phyloP scores from a whole-genome alignment of 2,113 vertebrate species.

The Ondatra zibethicus region DNA sequence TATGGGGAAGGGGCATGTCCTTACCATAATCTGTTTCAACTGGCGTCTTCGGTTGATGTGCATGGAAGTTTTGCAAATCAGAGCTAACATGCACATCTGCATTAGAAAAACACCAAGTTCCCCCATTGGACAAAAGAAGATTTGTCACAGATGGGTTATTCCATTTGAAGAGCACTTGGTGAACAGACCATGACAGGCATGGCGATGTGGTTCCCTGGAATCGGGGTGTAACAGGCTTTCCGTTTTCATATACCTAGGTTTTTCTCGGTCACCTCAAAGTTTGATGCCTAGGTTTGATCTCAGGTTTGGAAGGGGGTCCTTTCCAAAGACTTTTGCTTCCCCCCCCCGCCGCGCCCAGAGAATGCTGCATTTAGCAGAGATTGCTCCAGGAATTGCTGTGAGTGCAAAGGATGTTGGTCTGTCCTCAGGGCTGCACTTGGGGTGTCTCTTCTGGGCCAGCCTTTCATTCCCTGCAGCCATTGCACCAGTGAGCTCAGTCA shows the following conservation, averaged over 20 bases:
- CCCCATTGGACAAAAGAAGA: constrained; percentile 6
- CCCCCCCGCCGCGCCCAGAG: too few species aligned
- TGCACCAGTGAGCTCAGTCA: constrained; percentile 25
- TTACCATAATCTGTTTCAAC: constrained; percentile 17
- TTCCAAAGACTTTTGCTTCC: not conserved
- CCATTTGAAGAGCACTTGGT: constrained; percentile 4
- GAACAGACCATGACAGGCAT: constrained; percentile 31
- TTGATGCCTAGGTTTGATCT: constrained; percentile 38
- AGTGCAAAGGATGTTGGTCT: constrained; percentile 60
- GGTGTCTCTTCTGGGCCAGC: constrained; percentile 40
- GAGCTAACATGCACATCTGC: not conserved
- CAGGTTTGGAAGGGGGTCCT: constrained; percentile 44
- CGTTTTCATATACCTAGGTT: constrained; percentile 2
- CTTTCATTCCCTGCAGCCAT: constrained; percentile 41
- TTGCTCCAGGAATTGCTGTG: constrained; percentile 50
- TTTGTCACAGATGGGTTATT: constrained; percentile 58
- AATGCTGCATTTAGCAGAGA: constrained; percentile 40
- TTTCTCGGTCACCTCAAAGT: constrained; percentile 27
- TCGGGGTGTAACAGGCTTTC: not conserved
- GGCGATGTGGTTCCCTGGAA: constrained; percentile 26
- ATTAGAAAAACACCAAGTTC: constrained; percentile 34
- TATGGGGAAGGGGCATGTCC: not conserved
- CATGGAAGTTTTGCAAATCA: constrained; percentile 24
- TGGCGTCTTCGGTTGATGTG: constrained; percentile 1
- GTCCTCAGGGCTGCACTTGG: not conserved